phyloP scores from a whole-genome alignment of 1,140 invertebrate genomes.

The Saccostrea glomerata region DNA sequence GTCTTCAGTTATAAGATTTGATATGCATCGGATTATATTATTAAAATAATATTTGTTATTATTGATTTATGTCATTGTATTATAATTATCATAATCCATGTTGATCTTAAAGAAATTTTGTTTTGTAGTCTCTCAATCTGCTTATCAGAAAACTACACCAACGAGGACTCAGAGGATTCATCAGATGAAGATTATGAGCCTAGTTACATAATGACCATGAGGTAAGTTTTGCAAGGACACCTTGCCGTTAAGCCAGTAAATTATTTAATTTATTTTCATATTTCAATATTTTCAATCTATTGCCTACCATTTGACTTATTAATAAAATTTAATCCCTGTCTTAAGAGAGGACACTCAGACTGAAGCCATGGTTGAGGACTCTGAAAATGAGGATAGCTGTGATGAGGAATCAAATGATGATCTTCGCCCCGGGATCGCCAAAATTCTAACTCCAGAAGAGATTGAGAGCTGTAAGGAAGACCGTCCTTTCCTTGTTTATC shows the following conservation, averaged over 20 bases:
- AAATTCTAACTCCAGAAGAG: background rate
- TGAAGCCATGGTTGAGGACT: conserved; percentile 5
- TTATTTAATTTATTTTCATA: too few species aligned
- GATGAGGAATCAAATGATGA: background rate
- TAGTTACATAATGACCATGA: background rate
- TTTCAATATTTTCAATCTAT: background rate
- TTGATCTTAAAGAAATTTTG: background rate
- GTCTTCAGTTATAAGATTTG: too few species aligned
- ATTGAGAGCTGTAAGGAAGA: background rate
- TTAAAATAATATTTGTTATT: too few species aligned
- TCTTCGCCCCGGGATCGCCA: background rate
- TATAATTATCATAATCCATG: background rate
- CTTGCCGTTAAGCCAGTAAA: background rate
- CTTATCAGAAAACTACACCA: background rate
- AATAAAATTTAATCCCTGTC: background rate
- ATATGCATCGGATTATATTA: too few species aligned
- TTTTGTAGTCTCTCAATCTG: conserved; percentile 15
- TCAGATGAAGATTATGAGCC: conserved; percentile 11
- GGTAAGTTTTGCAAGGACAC: background rate
- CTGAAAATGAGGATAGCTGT: background rate
- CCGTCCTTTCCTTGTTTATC: background rate
- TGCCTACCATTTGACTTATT: background rate
- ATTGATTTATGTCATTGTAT: background rate
- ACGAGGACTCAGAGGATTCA: background rate
- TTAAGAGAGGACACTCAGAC: conserved; percentile 14